Base-by-base conservation (phyloP, 2,113 vertebrate genomes). In the Trematocara zebra region DNA sequence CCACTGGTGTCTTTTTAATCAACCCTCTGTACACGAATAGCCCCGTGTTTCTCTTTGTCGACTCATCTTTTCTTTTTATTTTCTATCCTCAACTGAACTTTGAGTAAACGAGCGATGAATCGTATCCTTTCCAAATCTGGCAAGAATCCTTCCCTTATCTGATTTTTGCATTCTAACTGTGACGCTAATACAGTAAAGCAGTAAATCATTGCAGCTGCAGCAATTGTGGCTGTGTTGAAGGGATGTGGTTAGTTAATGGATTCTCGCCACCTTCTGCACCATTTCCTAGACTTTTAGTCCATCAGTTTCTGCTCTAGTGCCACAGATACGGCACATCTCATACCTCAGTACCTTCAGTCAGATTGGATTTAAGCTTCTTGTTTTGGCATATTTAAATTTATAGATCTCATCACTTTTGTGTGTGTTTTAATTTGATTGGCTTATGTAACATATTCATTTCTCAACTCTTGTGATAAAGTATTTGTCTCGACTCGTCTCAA, bases 281-380 rank as follows among this genome's bases (percentile, higher is more conserved):
- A 67, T 0, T 67, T 40, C 5, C 61, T 69, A 15, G 35, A 42
- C n/a, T 14, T 40, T 23, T n/a, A 14, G 0, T 42, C n/a, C n/a
- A 69, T 42, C 64, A 23, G 56, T 31, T 31, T 1, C 14, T 9
- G 28, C 28, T 59, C 0, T 57, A 15, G 2, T 26, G 23, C 53
- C 2, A 56, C 56, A 57, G 0, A 67, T 67, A 2, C 2, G 2
- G 35, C 11, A 40, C 61, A 40, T 8, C 35, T 67, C 35, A 40
- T 3, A 42, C 64, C 35, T 40, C 64, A 42, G n/a, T 69, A 15
- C 61, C 35, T 40, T 23, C 64, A 23, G 20, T 69, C 64, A 69
- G 11, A 40, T 69, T 23, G 3, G 18, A 40, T 69, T 42, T 42
- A 23, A 23, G n/a, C 35, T 69, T 40, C 64, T 69, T 42, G n/a